phyloP scores from a whole-genome alignment of 2,888 invertebrate species.

The Orthonychiurus folsomi region DNA sequence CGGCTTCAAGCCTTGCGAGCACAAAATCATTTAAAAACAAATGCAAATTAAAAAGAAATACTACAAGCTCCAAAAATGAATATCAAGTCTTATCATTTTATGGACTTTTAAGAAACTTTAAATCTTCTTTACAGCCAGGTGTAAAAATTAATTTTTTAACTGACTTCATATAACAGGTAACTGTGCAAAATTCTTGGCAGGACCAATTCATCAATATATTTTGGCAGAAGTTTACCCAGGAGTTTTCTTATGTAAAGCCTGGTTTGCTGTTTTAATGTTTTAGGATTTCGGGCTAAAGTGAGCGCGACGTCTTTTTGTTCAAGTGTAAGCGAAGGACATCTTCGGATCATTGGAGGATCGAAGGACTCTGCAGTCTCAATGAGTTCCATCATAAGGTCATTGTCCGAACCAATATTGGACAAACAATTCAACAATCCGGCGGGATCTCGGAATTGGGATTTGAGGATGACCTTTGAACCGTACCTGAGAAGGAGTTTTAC shows the following conservation, averaged over 20 bases:
- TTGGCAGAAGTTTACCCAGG: conserved; percentile 53
- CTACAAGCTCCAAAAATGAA: not conserved
- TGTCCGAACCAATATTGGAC: conserved; percentile 53
- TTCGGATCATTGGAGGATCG: conserved; percentile 68
- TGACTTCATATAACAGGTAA: conserved; percentile 59
- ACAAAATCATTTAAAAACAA: not conserved
- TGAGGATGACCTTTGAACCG: conserved; percentile 62
- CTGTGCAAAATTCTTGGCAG: conserved; percentile 58
- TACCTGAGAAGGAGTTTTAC: conserved; percentile 61
- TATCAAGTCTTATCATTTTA: not conserved
- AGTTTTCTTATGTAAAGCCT: conserved; percentile 53
- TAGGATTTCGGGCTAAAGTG: conserved; percentile 57
- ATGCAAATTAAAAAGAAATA: not conserved
- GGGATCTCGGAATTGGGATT: conserved; percentile 73
- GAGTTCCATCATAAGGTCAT: conserved; percentile 54
- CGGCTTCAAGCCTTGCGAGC: too few relatives aligned
- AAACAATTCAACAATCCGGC: conserved; percentile 72
- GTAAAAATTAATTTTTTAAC: conserved; percentile 25
- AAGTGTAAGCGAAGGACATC: conserved; percentile 57
- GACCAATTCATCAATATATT: conserved; percentile 53
- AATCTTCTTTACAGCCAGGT: too few relatives aligned
- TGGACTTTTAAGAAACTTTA: not conserved
- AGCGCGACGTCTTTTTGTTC: conserved; percentile 59
- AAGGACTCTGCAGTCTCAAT: conserved; percentile 67
- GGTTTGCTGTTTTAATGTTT: conserved; percentile 58